These are phyloP conservation scores for Agrotis clavis DNA, from an alignment of 2,888 invertebrate species.

Conservation along the genomic window DNA sequence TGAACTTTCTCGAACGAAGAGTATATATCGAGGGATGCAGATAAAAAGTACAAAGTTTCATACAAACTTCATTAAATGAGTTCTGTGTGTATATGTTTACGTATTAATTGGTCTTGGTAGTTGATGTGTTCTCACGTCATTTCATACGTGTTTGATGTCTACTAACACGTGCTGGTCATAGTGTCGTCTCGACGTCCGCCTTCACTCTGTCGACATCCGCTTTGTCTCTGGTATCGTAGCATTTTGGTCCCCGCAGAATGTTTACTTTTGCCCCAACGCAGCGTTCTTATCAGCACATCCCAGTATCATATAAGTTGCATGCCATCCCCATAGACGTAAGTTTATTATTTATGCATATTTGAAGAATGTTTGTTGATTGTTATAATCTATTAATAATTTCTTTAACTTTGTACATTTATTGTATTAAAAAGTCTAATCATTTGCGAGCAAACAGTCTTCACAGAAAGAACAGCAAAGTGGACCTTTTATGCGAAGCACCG, in stretches of 20 bases:
- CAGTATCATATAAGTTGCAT: slow-evolving; percentile 84
- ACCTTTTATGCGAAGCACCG: slow-evolving; percentile 63
- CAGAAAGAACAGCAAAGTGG: slow-evolving; percentile 80
- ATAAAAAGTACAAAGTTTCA: slow-evolving; percentile 78
- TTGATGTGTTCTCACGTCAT: slow-evolving; percentile 84
- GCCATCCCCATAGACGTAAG: slow-evolving; percentile 80
- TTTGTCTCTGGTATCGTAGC: slow-evolving; percentile 87
- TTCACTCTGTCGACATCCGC: slow-evolving; percentile 84
- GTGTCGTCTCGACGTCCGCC: slow-evolving; percentile 77
- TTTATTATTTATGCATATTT: slow-evolving; percentile 74
- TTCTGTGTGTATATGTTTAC: slow-evolving; percentile 80
- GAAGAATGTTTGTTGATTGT: slow-evolving; percentile 67
- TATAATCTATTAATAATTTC: slow-evolving; percentile 65
- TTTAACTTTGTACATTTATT: slow-evolving; percentile 63
- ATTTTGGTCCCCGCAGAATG: slow-evolving; percentile 86
- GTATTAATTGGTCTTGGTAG: slow-evolving; percentile 87
- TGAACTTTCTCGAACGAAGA: slow-evolving; percentile 80
- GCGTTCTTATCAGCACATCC: slow-evolving; percentile 84
- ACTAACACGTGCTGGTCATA: slow-evolving; percentile 84
- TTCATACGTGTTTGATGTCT: slow-evolving; percentile 85
- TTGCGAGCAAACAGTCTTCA: slow-evolving; percentile 75
- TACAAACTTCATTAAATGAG: slow-evolving; percentile 74
- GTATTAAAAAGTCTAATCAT: slow-evolving; percentile 55
- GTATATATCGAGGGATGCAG: slow-evolving; percentile 76
- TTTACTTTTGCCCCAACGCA: slow-evolving; percentile 81